Evolutionary conservation across 2,888 invertebrate genomes (phyloP).

Genomic region (Apamea crenata): DNA sequence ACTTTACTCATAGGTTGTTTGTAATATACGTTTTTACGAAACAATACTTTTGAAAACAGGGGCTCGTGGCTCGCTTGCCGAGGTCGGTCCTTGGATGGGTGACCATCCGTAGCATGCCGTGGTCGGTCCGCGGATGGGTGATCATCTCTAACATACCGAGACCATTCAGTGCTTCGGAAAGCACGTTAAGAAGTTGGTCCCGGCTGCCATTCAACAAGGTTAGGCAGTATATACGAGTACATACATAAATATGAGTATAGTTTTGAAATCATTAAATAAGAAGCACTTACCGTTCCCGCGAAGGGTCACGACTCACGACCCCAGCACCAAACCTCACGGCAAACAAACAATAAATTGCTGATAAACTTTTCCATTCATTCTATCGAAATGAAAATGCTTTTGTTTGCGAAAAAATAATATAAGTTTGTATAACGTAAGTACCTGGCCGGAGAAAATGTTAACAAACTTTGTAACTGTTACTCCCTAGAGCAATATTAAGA

Average conservation of each 20-base stretch:
- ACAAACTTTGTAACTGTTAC: constrained; percentile 27
- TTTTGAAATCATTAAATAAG: constrained; percentile 11
- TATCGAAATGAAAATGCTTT: constrained; percentile 53
- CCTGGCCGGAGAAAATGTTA: constrained; percentile 29
- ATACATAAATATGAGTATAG: background rate
- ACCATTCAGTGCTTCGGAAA: background rate
- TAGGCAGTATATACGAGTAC: too few species aligned
- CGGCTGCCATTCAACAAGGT: background rate
- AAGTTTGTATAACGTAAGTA: constrained; percentile 38
- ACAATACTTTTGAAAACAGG: background rate
- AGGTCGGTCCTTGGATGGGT: background rate
- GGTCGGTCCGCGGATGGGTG: background rate
- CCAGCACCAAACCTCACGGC: background rate
- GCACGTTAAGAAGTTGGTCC: background rate
- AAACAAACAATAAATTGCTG: constrained; percentile 44
- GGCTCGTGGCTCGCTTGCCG: background rate
- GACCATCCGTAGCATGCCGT: background rate
- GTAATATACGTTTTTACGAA: background rate
- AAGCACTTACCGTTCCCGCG: background rate
- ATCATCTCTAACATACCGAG: background rate
- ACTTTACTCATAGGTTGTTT: background rate
- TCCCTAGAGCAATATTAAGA: constrained; percentile 46
- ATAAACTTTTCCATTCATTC: constrained; percentile 48
- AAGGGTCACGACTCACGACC: constrained; percentile 7
- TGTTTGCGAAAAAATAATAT: constrained; percentile 37